Evolutionary conservation across 2,888 invertebrate species (phyloP), one percentile per base, ranked within the genome.

Genomic region (Tetropium fuscum): DNA sequence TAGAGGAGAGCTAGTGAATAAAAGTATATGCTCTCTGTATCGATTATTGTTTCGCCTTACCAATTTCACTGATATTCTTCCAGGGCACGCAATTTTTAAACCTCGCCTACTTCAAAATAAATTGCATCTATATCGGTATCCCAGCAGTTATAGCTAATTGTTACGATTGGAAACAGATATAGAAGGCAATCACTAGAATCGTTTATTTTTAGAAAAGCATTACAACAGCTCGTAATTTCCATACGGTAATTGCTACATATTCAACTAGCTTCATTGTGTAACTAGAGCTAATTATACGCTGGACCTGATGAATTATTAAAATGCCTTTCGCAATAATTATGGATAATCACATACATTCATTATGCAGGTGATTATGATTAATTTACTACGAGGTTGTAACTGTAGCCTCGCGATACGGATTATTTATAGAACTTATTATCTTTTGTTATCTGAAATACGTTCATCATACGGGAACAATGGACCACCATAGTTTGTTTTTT

Each of bases 231-330:
- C 11, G 32, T 44, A 43, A 64, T 58, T 53, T 60, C 58, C 55
- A 53, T 64, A 53, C 58, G 56, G 45, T 64, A 64, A 64, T 64
- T 61, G 41, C 59, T 34, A n/a, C n/a, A 49, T 55, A 58, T 38
- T 55, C 55, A 55, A 58, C 45, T 18, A 55, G 57, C 36, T 58
- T 41, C 49, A 68, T 69, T 70, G 66, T 69, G 70, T 60, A 70
- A 70, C 62, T 59, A 54, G 60, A 54, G 59, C 58, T 66, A 66
- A 69, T 69, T 70, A 56, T 62, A 59, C 47, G 62, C 57, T 34
- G 51, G 57, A 53, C 61, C 60, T 63, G 67, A 68, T 67, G 65
- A 64, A 68, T 66, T 60, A 65, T 69, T 66, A 68, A 66, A 57
- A 53, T 62, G 25, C 44, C 36, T 63, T 59, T 60, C 55, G 55